These are phyloP conservation scores for Elephantulus edwardii DNA, from an alignment of 2,113 vertebrate species.

Conservation along the genomic window DNA sequence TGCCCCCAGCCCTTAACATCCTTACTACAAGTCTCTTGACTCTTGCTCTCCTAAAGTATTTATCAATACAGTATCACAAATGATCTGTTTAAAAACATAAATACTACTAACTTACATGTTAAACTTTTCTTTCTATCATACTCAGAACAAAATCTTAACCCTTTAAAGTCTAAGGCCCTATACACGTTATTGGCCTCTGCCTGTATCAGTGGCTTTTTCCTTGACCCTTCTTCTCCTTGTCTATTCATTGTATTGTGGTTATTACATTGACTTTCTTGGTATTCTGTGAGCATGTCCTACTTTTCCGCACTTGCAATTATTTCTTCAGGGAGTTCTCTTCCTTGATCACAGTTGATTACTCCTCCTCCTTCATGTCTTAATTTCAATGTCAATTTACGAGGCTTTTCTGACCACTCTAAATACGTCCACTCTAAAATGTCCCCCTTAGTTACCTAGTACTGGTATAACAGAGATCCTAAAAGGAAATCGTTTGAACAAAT, in stretches of 20 bases:
- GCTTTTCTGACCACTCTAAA: background rate
- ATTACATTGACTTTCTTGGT: background rate
- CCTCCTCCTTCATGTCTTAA: background rate
- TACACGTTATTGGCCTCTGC: background rate
- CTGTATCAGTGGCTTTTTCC: background rate
- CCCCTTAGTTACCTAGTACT: too few species aligned
- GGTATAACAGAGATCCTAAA: too few species aligned
- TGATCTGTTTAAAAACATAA: slow-evolving; percentile 9
- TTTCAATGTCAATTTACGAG: background rate
- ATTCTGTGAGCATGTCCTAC: background rate
- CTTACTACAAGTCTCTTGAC: background rate
- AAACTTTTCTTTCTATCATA: background rate
- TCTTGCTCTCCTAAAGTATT: background rate
- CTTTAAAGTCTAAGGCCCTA: background rate
- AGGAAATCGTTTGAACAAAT: too few species aligned
- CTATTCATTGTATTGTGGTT: background rate
- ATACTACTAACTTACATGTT: background rate
- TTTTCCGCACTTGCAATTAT: background rate
- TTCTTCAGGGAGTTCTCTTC: background rate
- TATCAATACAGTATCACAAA: background rate
- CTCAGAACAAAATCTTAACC: background rate
- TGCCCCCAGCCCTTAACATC: too few species aligned
- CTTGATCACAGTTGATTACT: background rate
- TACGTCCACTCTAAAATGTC: background rate
- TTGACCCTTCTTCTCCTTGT: too few species aligned